A percentile compares a stretch with the other conserved stretches of the same genome.
phyloP scores from a whole-genome alignment of 2,113 vertebrate species.

The Microtus montanus region DNA sequence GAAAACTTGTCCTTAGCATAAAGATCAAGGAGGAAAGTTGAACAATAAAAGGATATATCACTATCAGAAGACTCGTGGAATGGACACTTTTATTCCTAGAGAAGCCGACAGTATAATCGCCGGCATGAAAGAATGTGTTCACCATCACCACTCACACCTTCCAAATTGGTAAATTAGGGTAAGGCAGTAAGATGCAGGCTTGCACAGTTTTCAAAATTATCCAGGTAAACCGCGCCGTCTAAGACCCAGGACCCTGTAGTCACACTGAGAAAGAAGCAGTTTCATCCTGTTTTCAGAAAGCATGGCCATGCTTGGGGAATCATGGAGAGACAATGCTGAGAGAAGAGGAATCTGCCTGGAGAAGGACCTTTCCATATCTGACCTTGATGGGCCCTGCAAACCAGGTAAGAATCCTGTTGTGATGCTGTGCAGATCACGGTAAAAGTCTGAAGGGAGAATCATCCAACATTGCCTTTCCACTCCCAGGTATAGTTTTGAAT shows the following conservation, averaged over 20 bases:
- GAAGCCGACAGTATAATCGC: background rate
- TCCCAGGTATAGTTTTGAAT: background rate
- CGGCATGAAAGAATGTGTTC: background rate
- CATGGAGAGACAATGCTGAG: background rate
- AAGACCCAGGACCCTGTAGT: background rate
- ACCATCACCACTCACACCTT: background rate
- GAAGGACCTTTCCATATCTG: background rate
- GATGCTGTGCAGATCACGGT: background rate
- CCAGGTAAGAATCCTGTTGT: background rate
- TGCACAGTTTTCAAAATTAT: background rate
- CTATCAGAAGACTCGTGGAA: background rate
- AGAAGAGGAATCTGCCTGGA: background rate
- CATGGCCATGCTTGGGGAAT: background rate
- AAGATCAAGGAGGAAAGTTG: background rate
- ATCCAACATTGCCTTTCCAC: background rate
- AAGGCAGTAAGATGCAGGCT: background rate
- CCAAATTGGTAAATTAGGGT: background rate
- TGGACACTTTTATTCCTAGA: background rate
- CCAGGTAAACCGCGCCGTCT: background rate
- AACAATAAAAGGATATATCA: background rate
- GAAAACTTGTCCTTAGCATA: background rate
- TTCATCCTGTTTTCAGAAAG: background rate
- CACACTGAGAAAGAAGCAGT: background rate
- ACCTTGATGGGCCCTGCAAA: background rate
- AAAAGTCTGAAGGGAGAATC: background rate